These are phyloP conservation scores for Diadema setosum DNA, from an alignment of 35 echinoderm and acorn worm genomes.

Conservation along the genomic window DNA sequence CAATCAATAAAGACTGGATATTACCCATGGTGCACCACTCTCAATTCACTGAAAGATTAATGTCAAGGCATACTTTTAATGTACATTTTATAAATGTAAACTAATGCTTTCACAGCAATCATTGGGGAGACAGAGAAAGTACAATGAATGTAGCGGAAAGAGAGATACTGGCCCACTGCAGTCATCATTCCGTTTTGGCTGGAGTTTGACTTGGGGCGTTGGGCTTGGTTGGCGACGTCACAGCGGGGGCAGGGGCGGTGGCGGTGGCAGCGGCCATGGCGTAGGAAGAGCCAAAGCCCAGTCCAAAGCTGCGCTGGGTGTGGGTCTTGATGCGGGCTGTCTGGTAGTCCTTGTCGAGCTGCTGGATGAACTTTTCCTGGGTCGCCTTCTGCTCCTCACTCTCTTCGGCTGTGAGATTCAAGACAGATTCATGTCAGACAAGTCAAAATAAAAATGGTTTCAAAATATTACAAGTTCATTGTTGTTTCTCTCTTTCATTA, in stretches of 20 bases:
- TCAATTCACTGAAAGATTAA: too few relatives aligned
- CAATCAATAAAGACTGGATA: too few relatives aligned
- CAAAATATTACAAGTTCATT: neutral
- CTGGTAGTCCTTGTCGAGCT: slow-evolving; percentile 87
- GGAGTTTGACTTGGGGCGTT: too few relatives aligned
- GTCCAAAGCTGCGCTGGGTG: slow-evolving; percentile 92
- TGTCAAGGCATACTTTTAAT: too few relatives aligned
- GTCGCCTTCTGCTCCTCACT: neutral
- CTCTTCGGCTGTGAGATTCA: too few relatives aligned
- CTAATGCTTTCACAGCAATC: too few relatives aligned
- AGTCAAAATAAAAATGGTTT: neutral
- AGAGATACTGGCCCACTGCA: too few relatives aligned
- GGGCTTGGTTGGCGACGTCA: neutral
- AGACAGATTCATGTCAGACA: neutral
- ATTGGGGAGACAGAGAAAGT: too few relatives aligned
- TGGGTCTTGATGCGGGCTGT: slow-evolving; percentile 90
- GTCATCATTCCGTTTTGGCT: too few relatives aligned
- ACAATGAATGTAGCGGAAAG: too few relatives aligned
- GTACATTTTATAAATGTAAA: too few relatives aligned
- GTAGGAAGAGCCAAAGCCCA: slow-evolving; percentile 51
- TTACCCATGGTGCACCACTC: too few relatives aligned
- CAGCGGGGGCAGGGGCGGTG: neutral
- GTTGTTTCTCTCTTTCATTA: neutral
- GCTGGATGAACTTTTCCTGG: neutral
- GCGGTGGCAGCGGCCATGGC: neutral